Conservation (phyloP, 37 sponge, comb jelly and placozoan species). For the Trichoplax adhaerens region DNA sequence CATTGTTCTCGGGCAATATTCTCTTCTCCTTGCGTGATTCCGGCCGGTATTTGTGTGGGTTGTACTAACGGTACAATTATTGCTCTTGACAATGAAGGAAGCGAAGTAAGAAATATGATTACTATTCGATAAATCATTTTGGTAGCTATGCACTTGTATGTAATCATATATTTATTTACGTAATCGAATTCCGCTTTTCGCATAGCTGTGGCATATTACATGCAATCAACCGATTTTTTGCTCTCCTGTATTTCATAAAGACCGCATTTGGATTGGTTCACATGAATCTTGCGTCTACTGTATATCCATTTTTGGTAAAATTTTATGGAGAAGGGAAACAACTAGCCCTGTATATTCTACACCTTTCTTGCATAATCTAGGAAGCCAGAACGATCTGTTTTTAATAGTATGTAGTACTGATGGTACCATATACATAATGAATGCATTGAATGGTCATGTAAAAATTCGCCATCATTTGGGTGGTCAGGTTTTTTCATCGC, state of each 20-base stretch:
- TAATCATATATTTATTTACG: too few species aligned
- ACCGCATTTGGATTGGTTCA: slow-evolving; percentile 8
- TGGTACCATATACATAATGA: slow-evolving; percentile 26
- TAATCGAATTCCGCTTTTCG: too few species aligned
- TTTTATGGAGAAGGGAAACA: not conserved
- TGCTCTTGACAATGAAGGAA: too few species aligned
- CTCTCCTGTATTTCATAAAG: too few species aligned
- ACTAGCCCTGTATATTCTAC: slow-evolving; percentile 28
- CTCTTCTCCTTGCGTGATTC: slow-evolving; percentile 31
- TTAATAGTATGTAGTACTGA: not conserved
- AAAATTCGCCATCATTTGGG: slow-evolving; percentile 16
- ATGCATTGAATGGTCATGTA: slow-evolving; percentile 10
- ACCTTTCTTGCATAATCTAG: slow-evolving; percentile 1
- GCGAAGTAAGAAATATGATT: too few species aligned
- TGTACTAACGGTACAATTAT: too few species aligned
- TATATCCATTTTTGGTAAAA: not conserved
- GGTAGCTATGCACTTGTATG: too few species aligned
- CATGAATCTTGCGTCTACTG: not conserved
- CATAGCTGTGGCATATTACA: too few species aligned
- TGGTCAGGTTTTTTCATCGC: slow-evolving; percentile 62
- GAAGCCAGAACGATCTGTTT: too few species aligned
- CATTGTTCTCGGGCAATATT: slow-evolving; percentile 36
- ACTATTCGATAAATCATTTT: too few species aligned
- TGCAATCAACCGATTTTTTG: too few species aligned
- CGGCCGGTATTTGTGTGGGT: not conserved